These are phyloP conservation scores for Caenorhabditis sulstoni DNA, from an alignment of 2,888 invertebrate genomes.

Conservation along the genomic window DNA sequence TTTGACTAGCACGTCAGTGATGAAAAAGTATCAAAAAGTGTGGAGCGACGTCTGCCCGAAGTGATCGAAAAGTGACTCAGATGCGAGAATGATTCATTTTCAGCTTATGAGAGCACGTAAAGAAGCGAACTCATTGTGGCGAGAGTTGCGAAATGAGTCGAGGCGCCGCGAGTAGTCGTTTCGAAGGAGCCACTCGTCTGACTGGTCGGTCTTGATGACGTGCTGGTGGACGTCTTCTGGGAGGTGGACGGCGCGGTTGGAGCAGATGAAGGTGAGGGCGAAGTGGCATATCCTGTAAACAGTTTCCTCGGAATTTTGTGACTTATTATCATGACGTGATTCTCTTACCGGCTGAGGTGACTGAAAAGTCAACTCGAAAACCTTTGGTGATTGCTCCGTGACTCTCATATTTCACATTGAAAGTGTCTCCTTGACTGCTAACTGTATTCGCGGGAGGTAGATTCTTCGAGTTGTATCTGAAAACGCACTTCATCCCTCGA, in stretches of 20 bases:
- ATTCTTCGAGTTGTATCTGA: conserved; percentile 26
- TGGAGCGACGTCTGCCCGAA: conserved; percentile 1
- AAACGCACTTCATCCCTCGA: background rate
- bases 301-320: background rate
- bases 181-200: background rate
- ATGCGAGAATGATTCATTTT: conserved; percentile 22
- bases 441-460: conserved; percentile 13
- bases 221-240: background rate
- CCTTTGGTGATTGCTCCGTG: conserved; percentile 22
- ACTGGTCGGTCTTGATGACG: background rate
- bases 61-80: conserved; percentile 11
- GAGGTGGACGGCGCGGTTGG: too few species aligned
- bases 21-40: conserved; percentile 3
- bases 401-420: conserved; percentile 21
- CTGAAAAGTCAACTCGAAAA: conserved; percentile 39
- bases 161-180: background rate
- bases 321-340: background rate
- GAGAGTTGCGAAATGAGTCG: background rate
- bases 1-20: conserved; percentile 30
- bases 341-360: conserved; percentile 5
- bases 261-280: too few species aligned
- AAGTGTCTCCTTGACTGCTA: conserved; percentile 24
- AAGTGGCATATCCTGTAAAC: background rate
- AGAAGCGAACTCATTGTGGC: background rate
- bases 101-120: background rate